Evolutionary conservation across 1,140 invertebrate genomes (phyloP).

Genomic region (Pachyrhynchus sulphureomaculatus): DNA sequence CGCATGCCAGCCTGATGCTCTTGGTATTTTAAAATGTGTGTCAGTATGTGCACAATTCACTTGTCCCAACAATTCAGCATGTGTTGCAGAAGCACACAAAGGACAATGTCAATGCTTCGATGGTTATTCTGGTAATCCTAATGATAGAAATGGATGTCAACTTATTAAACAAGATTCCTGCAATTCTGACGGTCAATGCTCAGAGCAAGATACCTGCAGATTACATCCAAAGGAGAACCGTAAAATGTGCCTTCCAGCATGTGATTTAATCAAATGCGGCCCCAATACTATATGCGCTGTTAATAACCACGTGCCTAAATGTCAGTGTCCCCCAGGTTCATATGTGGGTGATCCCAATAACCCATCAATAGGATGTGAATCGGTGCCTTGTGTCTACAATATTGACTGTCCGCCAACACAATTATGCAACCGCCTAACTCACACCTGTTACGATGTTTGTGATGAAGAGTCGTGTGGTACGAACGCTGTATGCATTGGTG

Average conservation of each 20-base stretch:
- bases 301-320: constrained; percentile 85
- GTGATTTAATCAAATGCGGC: constrained; percentile 74
- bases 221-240: constrained; percentile 43
- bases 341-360: constrained; percentile 84
- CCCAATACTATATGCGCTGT: constrained; percentile 82
- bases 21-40: constrained; percentile 81
- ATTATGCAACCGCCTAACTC: constrained; percentile 77
- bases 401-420: constrained; percentile 76
- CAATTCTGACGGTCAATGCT: constrained; percentile 74
- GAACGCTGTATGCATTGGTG: constrained; percentile 85
- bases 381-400: constrained; percentile 83
- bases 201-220: constrained; percentile 75
- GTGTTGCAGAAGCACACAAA: constrained; percentile 70
- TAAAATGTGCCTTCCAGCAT: constrained; percentile 70
- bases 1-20: constrained; percentile 76
- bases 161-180: constrained; percentile 71
- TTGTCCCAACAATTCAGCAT: constrained; percentile 80
- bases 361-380: constrained; percentile 67
- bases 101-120: constrained; percentile 76
- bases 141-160: constrained; percentile 82
- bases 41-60: constrained; percentile 76
- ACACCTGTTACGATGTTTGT: constrained; percentile 81
- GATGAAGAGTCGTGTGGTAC: constrained; percentile 78
- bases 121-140: constrained; percentile 84
- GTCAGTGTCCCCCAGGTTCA: constrained; percentile 81